phyloP scores from a whole-genome alignment of 2,797 vertebrate species.

The Pogoniulus pusillus region DNA sequence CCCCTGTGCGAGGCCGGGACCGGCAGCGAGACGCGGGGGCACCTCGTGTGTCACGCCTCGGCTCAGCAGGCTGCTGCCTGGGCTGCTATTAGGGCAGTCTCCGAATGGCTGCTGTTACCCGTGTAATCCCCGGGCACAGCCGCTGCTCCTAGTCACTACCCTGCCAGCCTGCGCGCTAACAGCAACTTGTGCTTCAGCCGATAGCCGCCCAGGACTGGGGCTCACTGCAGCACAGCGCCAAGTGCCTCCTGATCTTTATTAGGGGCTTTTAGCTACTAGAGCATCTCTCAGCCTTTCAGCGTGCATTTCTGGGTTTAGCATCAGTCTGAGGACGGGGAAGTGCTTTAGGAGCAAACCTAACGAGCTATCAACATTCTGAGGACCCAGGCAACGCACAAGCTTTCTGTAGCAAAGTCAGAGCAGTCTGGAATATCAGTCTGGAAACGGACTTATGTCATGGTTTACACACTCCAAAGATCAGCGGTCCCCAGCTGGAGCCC shows the following conservation, averaged over 20 bases:
- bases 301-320: not conserved
- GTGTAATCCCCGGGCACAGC: not conserved
- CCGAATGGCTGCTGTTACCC: not conserved
- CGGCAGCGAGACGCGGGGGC: not conserved
- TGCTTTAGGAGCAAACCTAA: not conserved
- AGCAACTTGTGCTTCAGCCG: not conserved
- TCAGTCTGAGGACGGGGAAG: not conserved
- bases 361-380: not conserved
- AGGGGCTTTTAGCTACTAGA: not conserved
- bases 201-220: not conserved
- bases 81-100: conserved; percentile 24
- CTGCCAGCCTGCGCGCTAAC: not conserved
- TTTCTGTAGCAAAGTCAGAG: not conserved
- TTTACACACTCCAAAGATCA: not conserved
- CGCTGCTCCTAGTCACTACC: conserved; percentile 1
- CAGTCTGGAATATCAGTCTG: not conserved
- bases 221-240: not conserved
- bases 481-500: not conserved
- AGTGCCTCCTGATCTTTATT: not conserved
- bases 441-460: conserved; percentile 3
- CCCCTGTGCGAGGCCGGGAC: not conserved
- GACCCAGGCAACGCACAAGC: not conserved
- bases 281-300: not conserved
- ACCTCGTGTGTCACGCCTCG: not conserved
- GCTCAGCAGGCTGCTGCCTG: conserved; percentile 32